Percentiles rank a stretch among this genome's conserved stretches.
These are phyloP conservation scores for Sphyrna mokarran DNA, from an alignment of 2,113 vertebrate species.

Conservation along the genomic window DNA sequence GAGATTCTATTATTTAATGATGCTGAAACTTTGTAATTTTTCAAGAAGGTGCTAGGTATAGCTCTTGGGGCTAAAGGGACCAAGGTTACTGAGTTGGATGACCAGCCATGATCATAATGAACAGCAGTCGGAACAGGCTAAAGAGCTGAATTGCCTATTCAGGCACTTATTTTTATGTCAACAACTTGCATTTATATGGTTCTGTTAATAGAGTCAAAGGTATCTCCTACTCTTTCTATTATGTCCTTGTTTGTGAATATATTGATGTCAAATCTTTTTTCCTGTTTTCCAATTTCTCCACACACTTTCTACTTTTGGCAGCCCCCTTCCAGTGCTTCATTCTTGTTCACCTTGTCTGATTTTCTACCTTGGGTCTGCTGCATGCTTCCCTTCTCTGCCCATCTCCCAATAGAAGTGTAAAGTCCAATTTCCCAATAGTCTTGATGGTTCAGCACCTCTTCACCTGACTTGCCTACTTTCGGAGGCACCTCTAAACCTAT, in stretches of 20 bases:
- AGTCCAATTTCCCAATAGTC: neutral
- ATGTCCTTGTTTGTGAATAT: neutral
- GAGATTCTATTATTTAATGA: too few species aligned
- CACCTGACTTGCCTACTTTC: neutral
- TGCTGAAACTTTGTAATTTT: too few species aligned
- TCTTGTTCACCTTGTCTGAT: neutral
- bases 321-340: neutral
- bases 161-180: neutral
- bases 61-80: too few species aligned
- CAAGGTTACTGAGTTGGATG: too few species aligned
- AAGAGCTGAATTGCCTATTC: too few species aligned
- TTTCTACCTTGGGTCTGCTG: neutral
- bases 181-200: neutral
- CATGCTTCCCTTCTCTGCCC: neutral
- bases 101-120: too few species aligned
- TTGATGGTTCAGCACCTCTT: neutral
- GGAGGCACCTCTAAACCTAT: neutral
- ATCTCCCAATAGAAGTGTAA: neutral
- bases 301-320: neutral
- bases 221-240: neutral
- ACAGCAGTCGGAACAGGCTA: too few species aligned
- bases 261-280: neutral
- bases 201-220: neutral
- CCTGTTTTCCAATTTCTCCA: neutral
- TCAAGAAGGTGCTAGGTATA: too few species aligned